Base-by-base conservation (phyloP, 1,140 invertebrate species). In the Dreissena polymorpha region DNA sequence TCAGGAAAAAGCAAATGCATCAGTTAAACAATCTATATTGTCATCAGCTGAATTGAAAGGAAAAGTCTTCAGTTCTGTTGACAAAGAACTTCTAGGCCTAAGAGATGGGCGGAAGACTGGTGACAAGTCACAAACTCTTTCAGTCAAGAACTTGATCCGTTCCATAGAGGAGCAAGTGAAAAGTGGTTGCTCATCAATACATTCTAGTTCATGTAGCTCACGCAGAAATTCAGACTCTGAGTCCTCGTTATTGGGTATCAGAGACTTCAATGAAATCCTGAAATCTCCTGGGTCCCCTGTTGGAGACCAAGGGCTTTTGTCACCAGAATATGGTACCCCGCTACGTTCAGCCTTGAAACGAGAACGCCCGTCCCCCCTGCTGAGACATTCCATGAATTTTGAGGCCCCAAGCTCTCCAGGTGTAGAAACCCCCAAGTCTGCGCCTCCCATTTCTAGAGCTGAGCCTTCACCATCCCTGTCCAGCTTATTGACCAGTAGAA, bases 71-170 rank as follows among this genome's bases (percentile, higher is more conserved):
- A 89, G 82, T 64, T 84, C 90, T 23, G 87, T 92, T 16, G 92
- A 92, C 65, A 86, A 88, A 13, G 92, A 92, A 70, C 82, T 93
- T 27, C 74, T 85, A 18, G 75, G 68, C 12, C 70, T 91, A 27
- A 85, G 88, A 25, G 89, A 89, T 51, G 85, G 67, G 10, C 71
- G 83, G 23, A 81, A 65, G 50, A 29, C 75, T 83, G 69, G 88
- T 53, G 79, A 87, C 16, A 89, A 88, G 29, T 94, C 96, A 53
- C 90, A 91, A 77, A 90, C 83, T n/a, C 93, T 97, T 7, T 97
- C 96, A 0, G 97, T 98, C 0, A 97, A 97, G 91, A 96, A 96
- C 67, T 93, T 98, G 7, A 97, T 98, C 76, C 96, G 97, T 88
- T 97, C 96, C 85, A 97, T 98, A 65, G 97, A 98, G 92, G 89